Evolutionary conservation across 2,888 invertebrate species (phyloP), one percentile per base, ranked within the genome.

Genomic region (Parthenolecanium corni): DNA sequence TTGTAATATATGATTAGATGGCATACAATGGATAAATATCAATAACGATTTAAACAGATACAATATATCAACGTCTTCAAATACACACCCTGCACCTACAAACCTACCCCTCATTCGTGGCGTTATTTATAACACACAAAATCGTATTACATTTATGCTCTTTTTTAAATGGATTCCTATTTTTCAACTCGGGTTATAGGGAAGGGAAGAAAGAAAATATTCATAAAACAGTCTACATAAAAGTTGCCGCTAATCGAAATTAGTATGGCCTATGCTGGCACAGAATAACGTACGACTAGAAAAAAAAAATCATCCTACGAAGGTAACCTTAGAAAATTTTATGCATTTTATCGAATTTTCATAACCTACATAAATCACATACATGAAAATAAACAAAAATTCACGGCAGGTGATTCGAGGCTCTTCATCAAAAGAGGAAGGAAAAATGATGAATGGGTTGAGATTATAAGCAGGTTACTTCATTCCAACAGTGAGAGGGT

Each of bases 1-100:
- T 57, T 44, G 46, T 46, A 47, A 44, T 57, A 31, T 25, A 31
- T 31, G 31, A 31, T 31, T 31, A 31, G 31, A 9, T 31, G 31
- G 31, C 31, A 9, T 31, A 31, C 31, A 31, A 31, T 31, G 24
- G 18, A 46, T 46, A 57, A 57, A 57, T 57, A 57, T 57, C 57
- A 57, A 57, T 57, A 57, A 47, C 57, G 46, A 31, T 31, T 57
- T 57, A 57, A 57, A 57, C 47, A 47, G 46, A 46, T 46, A 42
- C 46, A 57, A 57, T 57, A 57, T 57, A 57, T 57, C 57, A 57
- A 47, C 24, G 57, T 57, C 54, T 20, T 54, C 21, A 9, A 6
- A 31, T 31, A 31, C 31, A 31, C 9, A 31, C 31, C 31, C 9
- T 31, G n/a, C n/a, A n/a, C 18, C 20, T 21, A 38, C 38, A 54